Evolutionary conservation across 1,140 invertebrate species (phyloP), one percentile per base, ranked within the genome.

Genomic region (Drosophila nebulosa): DNA sequence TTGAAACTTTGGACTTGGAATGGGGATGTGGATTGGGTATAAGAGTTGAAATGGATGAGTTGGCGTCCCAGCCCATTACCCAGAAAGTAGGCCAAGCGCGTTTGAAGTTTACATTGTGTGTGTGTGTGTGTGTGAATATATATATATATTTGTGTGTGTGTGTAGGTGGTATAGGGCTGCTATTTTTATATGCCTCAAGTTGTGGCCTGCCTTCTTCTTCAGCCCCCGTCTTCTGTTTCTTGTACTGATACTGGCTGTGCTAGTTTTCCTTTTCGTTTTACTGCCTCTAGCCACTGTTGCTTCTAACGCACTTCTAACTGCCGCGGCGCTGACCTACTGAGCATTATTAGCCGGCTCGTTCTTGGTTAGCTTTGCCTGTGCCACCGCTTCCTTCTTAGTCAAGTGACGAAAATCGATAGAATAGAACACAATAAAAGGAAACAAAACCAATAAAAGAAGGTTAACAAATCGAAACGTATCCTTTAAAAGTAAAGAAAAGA

Each of bases 51-150:
- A 61, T 56, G 69, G 42, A 70, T 67, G 61, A 64, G 73, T 51
- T 77, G 81, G 18, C 61, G 79, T 86, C 81, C 81, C 83, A 88
- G 74, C 53, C 81, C 81, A 81, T 81, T 86, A 78, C 70, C 65
- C 62, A 46, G 52, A 69, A 86, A 78, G 74, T 86, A 88, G 81
- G 83, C 81, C 83, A 86, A 88, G 83, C 83, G 81, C 81, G 81
- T 81, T 86, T 88, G 81, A 86, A 86, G 83, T 86, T 85, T 76
- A 69, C 81, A 78, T 56, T 77, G 80, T 63, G 73, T 79, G 39
- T 67, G 12, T 53, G 18, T 71, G 21, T 18, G 18, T 51, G 18
- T 62, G 36, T 50, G 36, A n/a, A n/a, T n/a, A n/a, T n/a, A n/a
- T n/a, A n/a, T n/a, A n/a, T n/a, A n/a, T 46, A 7, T 42, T 27